phyloP scores from a whole-genome alignment of 2,888 invertebrate species.

The Ochropleura plecta region DNA sequence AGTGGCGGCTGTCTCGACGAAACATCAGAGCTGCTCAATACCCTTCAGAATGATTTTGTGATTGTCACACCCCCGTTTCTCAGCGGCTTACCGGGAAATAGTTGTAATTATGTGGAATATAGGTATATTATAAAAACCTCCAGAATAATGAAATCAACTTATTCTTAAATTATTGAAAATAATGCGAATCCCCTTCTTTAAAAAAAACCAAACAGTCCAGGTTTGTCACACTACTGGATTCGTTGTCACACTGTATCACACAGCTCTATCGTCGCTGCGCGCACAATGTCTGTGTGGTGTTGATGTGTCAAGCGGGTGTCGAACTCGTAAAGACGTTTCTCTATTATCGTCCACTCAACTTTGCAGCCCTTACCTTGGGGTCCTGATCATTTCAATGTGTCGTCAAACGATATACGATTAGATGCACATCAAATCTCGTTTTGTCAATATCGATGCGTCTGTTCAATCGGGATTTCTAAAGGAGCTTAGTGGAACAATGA shows the following conservation, averaged over 20 bases:
- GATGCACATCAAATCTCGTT: slow-evolving; percentile 55
- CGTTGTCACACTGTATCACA: slow-evolving; percentile 66
- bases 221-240: slow-evolving; percentile 53
- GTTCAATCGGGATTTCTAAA: slow-evolving; percentile 19
- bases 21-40: slow-evolving; percentile 73
- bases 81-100: too few relatives aligned
- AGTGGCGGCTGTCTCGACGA: slow-evolving; percentile 78
- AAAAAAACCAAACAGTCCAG: not conserved
- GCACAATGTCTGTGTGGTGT: slow-evolving; percentile 77
- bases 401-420: slow-evolving; percentile 59
- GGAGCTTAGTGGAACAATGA: slow-evolving; percentile 3
- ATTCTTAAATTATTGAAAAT: not conserved
- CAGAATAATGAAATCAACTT: not conserved
- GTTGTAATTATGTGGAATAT: not conserved
- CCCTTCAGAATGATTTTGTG: slow-evolving; percentile 13
- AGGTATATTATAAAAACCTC: not conserved
- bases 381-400: slow-evolving; percentile 68
- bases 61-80: not conserved
- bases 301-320: slow-evolving; percentile 86
- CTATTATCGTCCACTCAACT: slow-evolving; percentile 84
- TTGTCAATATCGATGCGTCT: slow-evolving; percentile 51
- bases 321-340: slow-evolving; percentile 86
- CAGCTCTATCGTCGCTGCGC: slow-evolving; percentile 60
- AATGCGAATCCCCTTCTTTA: too few relatives aligned
- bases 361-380: slow-evolving; percentile 77